A percentile compares a stretch with the other conserved stretches of the same genome.
phyloP scores from a whole-genome alignment of 2,888 invertebrate species.

The Kuschelorhynchus macadamiae region DNA sequence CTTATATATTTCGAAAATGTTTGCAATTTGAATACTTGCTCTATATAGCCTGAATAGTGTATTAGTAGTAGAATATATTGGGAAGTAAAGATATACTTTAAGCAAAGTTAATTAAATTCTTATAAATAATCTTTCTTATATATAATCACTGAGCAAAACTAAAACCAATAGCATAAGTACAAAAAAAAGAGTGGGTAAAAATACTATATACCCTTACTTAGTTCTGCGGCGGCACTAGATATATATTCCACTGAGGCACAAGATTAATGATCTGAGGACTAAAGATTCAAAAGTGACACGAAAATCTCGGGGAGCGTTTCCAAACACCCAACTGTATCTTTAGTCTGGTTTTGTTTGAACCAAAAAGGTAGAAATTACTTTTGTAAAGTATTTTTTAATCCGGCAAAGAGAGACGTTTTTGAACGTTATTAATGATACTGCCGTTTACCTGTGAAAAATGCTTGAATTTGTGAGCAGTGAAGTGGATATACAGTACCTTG shows the following conservation, averaged over 20 bases:
- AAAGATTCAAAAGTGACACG: slow-evolving; percentile 70
- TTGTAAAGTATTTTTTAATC: slow-evolving; percentile 48
- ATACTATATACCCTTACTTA: slow-evolving; percentile 5
- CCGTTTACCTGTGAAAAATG: slow-evolving; percentile 34
- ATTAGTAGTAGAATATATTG: too few species aligned
- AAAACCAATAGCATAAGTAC: slow-evolving; percentile 12
- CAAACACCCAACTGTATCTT: slow-evolving; percentile 66
- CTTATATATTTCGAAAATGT: too few species aligned
- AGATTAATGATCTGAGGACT: slow-evolving; percentile 69
- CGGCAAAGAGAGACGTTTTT: slow-evolving; percentile 28
- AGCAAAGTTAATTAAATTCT: too few species aligned
- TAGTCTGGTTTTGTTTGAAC: slow-evolving; percentile 65
- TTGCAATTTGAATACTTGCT: too few species aligned
- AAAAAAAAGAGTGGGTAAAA: slow-evolving; percentile 22
- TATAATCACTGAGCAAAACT: too few species aligned
- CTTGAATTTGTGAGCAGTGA: not conserved
- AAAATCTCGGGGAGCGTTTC: slow-evolving; percentile 68
- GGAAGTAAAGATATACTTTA: too few species aligned
- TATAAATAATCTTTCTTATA: too few species aligned
- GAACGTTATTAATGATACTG: slow-evolving; percentile 46
- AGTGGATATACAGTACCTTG: not conserved
- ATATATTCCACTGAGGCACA: slow-evolving; percentile 61
- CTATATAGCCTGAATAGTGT: too few species aligned
- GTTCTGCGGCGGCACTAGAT: slow-evolving; percentile 36
- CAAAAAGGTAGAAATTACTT: slow-evolving; percentile 58